Conservation (phyloP, 1,140 invertebrate species). For the Neoseiulus cucumeris region DNA sequence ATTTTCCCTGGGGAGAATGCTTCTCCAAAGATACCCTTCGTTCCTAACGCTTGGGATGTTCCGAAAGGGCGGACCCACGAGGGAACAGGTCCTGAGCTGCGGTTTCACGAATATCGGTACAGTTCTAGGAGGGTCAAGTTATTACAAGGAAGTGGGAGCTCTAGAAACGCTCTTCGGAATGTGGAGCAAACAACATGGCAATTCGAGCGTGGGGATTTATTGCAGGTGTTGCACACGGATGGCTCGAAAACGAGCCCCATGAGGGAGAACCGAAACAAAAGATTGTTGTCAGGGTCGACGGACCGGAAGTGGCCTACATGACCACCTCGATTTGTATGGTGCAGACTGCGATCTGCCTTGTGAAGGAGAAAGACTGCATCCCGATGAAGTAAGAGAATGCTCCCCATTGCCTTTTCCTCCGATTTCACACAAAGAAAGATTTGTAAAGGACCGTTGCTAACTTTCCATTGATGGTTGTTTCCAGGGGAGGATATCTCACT, state of each 20-base stretch:
- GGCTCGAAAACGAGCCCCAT: not conserved
- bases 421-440: too few relatives aligned
- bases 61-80: not conserved
- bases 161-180: not conserved
- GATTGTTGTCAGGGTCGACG: not conserved
- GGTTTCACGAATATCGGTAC: not conserved
- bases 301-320: not conserved
- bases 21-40: not conserved
- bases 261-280: not conserved
- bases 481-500: not conserved
- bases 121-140: not conserved
- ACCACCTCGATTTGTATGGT: slow-evolving; percentile 3
- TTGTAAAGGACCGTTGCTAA: too few relatives aligned
- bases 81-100: not conserved
- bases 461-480: too few relatives aligned
- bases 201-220: not conserved
- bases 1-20: not conserved
- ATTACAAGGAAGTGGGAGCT: not conserved
- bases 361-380: not conserved
- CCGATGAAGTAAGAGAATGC: not conserved
- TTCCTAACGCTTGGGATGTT: not conserved
- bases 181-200: not conserved
- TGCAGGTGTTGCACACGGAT: not conserved
- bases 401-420: too few relatives aligned
- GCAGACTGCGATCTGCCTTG: not conserved